Conservation (phyloP, 2,113 vertebrate species). For the Pseudopodoces humilis region DNA sequence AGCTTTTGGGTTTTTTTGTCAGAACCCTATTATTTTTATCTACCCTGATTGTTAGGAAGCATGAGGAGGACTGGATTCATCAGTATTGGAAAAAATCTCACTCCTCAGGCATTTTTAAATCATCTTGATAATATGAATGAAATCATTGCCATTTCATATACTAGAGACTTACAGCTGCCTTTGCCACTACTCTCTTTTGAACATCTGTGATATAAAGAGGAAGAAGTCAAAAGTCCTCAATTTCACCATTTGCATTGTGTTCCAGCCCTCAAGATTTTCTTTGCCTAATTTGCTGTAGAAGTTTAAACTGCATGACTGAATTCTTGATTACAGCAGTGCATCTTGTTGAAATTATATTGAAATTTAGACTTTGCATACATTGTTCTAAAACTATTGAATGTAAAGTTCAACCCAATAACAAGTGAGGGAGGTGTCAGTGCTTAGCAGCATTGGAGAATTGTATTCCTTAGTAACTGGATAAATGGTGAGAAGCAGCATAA, state of each 20-base stretch:
- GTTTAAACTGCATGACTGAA: not conserved
- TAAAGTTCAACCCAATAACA: not conserved
- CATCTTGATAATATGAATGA: not conserved
- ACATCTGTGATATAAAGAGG: not conserved
- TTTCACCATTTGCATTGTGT: not conserved
- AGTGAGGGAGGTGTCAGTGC: not conserved
- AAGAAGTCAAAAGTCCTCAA: not conserved
- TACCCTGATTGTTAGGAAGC: not conserved
- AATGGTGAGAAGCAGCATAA: not conserved
- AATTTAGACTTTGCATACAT: not conserved
- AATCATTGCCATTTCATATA: not conserved
- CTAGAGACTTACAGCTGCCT: not conserved
- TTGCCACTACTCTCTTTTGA: not conserved
- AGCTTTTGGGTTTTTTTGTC: not conserved
- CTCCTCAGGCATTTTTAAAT: not conserved
- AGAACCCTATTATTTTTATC: not conserved
- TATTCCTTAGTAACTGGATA: not conserved
- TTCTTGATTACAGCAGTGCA: not conserved
- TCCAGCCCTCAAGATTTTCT: not conserved
- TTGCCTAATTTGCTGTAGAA: not conserved
- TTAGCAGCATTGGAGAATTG: not conserved
- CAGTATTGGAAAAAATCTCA: not conserved
- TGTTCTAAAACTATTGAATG: not conserved
- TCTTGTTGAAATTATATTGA: not conserved
- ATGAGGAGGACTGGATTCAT: accelerated